These are phyloP conservation scores for Gymnoscopelus braueri DNA, from an alignment of 2,797 vertebrate species.

Conservation along the genomic window DNA sequence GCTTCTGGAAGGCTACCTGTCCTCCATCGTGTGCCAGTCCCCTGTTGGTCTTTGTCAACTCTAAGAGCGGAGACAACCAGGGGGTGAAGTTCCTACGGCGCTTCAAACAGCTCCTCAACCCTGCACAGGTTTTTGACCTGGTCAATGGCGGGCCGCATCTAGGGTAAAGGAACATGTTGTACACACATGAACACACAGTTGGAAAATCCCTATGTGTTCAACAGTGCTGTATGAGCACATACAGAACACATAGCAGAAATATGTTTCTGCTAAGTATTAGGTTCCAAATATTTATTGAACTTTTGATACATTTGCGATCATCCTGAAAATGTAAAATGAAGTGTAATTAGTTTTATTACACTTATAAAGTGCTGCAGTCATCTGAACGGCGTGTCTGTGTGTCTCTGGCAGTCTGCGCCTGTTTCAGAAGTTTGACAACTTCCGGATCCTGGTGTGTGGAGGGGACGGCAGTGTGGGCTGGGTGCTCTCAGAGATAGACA, in stretches of 20 bases:
- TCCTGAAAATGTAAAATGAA: too few relatives aligned
- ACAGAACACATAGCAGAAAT: neutral
- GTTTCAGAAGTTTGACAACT: slow-evolving; percentile 99
- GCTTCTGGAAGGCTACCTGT: slow-evolving; percentile 98
- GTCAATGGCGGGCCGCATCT: slow-evolving; percentile 98
- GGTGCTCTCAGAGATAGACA: slow-evolving; percentile 99
- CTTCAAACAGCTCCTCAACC: slow-evolving; percentile 98
- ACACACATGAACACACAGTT: neutral
- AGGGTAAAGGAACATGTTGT: slow-evolving; percentile 82
- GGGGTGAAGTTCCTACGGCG: slow-evolving; percentile 97
- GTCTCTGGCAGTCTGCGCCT: slow-evolving; percentile 86
- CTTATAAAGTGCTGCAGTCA: too few relatives aligned
- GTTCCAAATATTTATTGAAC: too few relatives aligned
- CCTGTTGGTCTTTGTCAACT: slow-evolving; percentile 98
- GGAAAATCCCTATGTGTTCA: neutral
- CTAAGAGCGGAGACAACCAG: slow-evolving; percentile 99
- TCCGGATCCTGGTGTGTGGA: slow-evolving; percentile 97
- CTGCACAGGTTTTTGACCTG: slow-evolving; percentile 98
- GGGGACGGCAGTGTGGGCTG: slow-evolving; percentile 98
- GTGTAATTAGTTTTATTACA: too few relatives aligned
- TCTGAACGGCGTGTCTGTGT: slow-evolving; percentile 18
- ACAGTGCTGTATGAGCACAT: too few relatives aligned
- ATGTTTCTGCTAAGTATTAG: too few relatives aligned
- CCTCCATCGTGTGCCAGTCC: slow-evolving; percentile 97
- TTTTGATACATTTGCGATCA: too few relatives aligned